phyloP scores from a whole-genome alignment of 64 coral and sea anemone species.

The Porites lutea region DNA sequence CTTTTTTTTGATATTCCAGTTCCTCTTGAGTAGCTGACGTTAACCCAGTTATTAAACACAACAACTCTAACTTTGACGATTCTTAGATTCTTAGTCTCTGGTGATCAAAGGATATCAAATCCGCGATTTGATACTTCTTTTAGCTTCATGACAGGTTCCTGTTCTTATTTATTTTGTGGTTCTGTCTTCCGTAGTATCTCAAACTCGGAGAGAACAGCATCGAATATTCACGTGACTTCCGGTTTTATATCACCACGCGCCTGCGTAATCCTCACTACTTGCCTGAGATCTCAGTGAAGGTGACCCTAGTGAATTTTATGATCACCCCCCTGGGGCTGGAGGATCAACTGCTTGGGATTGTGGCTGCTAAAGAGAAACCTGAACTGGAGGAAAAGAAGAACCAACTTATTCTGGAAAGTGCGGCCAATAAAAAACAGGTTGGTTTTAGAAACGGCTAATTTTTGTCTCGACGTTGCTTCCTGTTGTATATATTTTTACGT shows the following conservation, averaged over 20 bases:
- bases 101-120: no score
- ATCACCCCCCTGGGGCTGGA: slow-evolving; percentile 98
- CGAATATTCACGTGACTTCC: slow-evolving; percentile 97
- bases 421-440: slow-evolving; percentile 99
- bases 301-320: slow-evolving; percentile 99
- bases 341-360: slow-evolving; percentile 97
- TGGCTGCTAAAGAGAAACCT: slow-evolving; percentile 97
- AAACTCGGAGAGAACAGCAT: slow-evolving; percentile 98
- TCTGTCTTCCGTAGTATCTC: slow-evolving; percentile 73
- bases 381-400: slow-evolving; percentile 99
- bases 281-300: slow-evolving; percentile 97
- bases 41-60: no score
- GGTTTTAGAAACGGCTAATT: neutral
- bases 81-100: no score
- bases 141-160: neutral
- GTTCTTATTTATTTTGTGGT: neutral
- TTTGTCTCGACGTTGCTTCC: no score
- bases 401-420: slow-evolving; percentile 92
- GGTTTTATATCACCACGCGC: slow-evolving; percentile 98
- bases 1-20: no score
- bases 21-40: no score
- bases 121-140: neutral
- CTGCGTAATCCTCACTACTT: slow-evolving; percentile 99
- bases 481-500: no score
- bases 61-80: no score